A percentile compares a stretch with the other conserved stretches of the same genome.
These are phyloP conservation scores for Rhabdophis nuchalis DNA, from an alignment of 2,797 vertebrate genomes.

Conservation along the genomic window DNA sequence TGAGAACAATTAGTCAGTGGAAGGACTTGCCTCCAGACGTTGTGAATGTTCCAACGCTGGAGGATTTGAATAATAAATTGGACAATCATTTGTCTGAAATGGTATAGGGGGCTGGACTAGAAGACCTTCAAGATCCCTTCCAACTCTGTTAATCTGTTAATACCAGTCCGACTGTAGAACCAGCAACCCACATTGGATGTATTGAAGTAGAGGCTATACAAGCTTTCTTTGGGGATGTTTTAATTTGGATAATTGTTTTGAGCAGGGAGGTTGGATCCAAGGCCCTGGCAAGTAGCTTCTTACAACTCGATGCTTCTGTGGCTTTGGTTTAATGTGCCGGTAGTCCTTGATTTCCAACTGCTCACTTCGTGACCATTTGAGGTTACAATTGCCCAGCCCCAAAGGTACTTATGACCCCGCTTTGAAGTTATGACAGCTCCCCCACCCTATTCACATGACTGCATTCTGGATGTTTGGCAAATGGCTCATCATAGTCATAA, in stretches of 20 bases:
- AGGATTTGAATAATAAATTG: neutral
- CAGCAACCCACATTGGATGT: neutral
- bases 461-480: neutral
- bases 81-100: neutral
- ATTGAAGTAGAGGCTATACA: neutral
- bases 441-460: neutral
- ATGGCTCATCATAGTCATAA: neutral
- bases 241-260: neutral
- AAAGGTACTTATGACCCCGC: neutral
- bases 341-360: neutral
- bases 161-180: neutral
- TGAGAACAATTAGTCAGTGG: no score
- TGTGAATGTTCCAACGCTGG: neutral
- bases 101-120: neutral
- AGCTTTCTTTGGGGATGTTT: neutral
- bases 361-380: neutral
- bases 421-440: neutral
- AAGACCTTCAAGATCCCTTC: neutral
- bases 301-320: neutral
- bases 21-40: neutral
- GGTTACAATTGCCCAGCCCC: neutral
- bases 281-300: neutral
- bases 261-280: neutral
- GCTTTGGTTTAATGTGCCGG: neutral
- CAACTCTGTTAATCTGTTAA: neutral